These are phyloP conservation scores for Eulemur albifrons DNA, from an alignment of 2,797 vertebrate genomes.

Conservation along the genomic window DNA sequence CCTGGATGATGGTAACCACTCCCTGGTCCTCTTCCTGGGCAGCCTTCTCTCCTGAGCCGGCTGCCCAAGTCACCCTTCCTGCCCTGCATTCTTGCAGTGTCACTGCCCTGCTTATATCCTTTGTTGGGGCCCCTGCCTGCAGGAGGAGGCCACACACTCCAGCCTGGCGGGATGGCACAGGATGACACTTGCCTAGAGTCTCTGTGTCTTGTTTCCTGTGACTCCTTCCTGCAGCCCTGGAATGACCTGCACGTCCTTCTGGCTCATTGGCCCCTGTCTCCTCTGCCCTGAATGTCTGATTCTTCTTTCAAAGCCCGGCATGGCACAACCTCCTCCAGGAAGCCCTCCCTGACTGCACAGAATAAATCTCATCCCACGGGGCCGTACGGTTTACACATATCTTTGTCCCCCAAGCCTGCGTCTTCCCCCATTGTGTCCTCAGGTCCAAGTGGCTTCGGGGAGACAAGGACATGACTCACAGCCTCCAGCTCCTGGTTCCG, in stretches of 20 bases:
- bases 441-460: background rate
- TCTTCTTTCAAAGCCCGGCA: background rate
- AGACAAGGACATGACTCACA: conserved; percentile 78
- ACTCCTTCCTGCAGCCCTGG: background rate
- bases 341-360: background rate
- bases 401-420: background rate
- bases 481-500: conserved; percentile 96
- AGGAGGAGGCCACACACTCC: background rate
- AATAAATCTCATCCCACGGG: background rate
- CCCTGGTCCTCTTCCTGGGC: background rate
- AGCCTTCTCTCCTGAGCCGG: background rate
- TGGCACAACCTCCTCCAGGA: background rate
- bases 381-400: rapidly evolving
- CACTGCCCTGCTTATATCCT: background rate
- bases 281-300: background rate
- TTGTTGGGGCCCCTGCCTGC: background rate
- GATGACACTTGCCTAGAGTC: rapidly evolving
- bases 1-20: background rate
- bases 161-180: background rate
- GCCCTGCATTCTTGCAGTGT: background rate
- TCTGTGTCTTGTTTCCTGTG: background rate
- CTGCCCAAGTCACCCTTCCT: background rate
- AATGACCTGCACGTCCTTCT: background rate
- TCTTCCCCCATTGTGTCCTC: background rate
- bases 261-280: background rate